These are phyloP conservation scores for Gymnothorax javanicus DNA, from an alignment of 2,797 vertebrate species.

Conservation along the genomic window DNA sequence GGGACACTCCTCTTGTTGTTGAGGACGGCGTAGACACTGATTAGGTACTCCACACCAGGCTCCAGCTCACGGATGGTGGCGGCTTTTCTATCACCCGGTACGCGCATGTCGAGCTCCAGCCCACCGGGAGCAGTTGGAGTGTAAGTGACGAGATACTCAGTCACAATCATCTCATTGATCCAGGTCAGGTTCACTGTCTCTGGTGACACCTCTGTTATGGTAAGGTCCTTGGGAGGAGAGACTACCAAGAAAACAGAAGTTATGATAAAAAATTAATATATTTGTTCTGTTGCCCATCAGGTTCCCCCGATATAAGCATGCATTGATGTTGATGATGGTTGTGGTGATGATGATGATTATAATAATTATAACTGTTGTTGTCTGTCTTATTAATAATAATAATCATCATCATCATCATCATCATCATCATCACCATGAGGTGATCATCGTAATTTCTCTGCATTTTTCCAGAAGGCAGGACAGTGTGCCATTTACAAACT, in stretches of 20 bases:
- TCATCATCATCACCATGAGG: neutral
- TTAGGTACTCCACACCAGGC: constrained; percentile 92
- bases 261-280: neutral
- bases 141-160: constrained; percentile 87
- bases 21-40: constrained; percentile 93
- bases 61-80: constrained; percentile 88
- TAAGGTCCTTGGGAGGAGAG: constrained; percentile 88
- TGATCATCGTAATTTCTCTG: neutral
- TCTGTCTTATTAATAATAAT: neutral
- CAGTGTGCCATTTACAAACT: neutral
- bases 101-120: constrained; percentile 86
- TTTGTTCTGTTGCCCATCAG: neutral
- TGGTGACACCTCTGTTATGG: constrained; percentile 83
- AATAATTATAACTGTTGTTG: neutral
- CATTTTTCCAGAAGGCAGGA: neutral
- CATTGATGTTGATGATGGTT: neutral
- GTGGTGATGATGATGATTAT: neutral
- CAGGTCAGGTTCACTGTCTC: constrained; percentile 91
- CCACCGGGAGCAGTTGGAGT: constrained; percentile 84
- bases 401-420: too few relatives aligned
- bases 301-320: neutral
- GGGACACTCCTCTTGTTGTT: constrained; percentile 93
- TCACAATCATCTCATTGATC: constrained; percentile 91
- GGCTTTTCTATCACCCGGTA: constrained; percentile 84
- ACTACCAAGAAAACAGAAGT: constrained; percentile 69